These are phyloP conservation scores for Cyphomyrus discorhynchus DNA, from an alignment of 2,113 vertebrate genomes.

Conservation along the genomic window DNA sequence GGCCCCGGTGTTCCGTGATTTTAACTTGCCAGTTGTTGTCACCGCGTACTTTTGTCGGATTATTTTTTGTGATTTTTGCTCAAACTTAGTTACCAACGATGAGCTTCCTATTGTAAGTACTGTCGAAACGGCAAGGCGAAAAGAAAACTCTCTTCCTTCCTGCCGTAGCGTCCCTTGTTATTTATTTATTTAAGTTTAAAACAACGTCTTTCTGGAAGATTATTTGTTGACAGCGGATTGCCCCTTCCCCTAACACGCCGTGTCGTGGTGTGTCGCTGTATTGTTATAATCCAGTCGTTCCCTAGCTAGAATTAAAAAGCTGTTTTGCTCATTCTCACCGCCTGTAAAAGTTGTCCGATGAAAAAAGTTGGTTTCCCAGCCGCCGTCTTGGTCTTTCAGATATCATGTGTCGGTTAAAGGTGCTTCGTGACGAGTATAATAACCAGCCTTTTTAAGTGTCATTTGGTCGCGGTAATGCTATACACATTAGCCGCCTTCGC, in stretches of 20 bases:
- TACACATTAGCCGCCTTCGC: background rate
- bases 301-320: background rate
- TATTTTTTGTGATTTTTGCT: background rate
- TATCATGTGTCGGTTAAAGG: background rate
- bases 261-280: background rate
- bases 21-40: background rate
- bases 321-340: background rate
- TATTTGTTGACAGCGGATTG: background rate
- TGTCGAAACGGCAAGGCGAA: background rate
- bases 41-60: background rate
- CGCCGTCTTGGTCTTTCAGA: background rate
- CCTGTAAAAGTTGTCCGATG: background rate
- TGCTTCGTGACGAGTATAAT: background rate
- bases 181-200: background rate
- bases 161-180: background rate
- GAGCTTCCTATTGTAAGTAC: conserved; percentile 73
- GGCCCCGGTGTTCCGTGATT: background rate
- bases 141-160: background rate
- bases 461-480: background rate
- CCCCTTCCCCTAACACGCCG: background rate
- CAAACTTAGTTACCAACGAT: conserved; percentile 46
- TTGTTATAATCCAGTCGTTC: background rate
- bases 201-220: background rate
- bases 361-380: background rate
- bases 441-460: background rate